Evolutionary conservation across 1,140 invertebrate species (phyloP).

Genomic region (Eufriesea mexicana): DNA sequence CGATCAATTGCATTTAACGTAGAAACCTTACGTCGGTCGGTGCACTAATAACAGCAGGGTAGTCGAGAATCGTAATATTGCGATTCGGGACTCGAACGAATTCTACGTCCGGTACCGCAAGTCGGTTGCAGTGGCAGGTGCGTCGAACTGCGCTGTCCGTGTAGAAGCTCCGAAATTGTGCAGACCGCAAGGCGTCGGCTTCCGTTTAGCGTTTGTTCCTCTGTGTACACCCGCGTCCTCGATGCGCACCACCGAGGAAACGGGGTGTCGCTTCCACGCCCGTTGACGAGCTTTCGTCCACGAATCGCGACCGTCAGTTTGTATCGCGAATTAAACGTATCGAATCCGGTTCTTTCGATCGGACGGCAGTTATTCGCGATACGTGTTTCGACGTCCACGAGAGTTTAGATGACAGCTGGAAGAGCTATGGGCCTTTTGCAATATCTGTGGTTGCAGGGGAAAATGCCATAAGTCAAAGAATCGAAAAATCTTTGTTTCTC

Average conservation of each 20-base stretch:
- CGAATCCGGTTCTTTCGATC: not conserved
- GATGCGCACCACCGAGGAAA: not conserved
- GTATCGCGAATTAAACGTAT: not conserved
- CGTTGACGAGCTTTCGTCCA: conserved; percentile 3
- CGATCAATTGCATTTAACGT: not conserved
- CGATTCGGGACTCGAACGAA: conserved; percentile 46
- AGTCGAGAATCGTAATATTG: conserved; percentile 4
- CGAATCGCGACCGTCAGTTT: conserved; percentile 8
- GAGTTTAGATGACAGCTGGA: too few relatives aligned
- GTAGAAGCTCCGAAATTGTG: conserved; percentile 43
- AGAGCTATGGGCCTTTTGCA: too few relatives aligned
- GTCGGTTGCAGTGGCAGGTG: conserved; percentile 58
- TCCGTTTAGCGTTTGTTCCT: conserved; percentile 39
- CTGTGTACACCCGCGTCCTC: conserved; percentile 1
- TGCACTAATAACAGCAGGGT: not conserved
- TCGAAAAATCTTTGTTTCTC: too few relatives aligned
- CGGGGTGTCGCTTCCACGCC: not conserved
- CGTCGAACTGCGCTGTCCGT: conserved; percentile 62
- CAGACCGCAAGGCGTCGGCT: conserved; percentile 51
- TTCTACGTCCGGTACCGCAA: conserved; percentile 38
- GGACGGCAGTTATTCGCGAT: too few relatives aligned
- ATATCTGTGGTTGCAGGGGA: too few relatives aligned
- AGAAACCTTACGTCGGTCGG: not conserved
- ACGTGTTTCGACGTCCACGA: too few relatives aligned
- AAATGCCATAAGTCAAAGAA: too few relatives aligned